Evolutionary conservation across 2,113 vertebrate species (phyloP), one percentile per base, ranked within the genome.

Genomic region (Anolis carolinensis): DNA sequence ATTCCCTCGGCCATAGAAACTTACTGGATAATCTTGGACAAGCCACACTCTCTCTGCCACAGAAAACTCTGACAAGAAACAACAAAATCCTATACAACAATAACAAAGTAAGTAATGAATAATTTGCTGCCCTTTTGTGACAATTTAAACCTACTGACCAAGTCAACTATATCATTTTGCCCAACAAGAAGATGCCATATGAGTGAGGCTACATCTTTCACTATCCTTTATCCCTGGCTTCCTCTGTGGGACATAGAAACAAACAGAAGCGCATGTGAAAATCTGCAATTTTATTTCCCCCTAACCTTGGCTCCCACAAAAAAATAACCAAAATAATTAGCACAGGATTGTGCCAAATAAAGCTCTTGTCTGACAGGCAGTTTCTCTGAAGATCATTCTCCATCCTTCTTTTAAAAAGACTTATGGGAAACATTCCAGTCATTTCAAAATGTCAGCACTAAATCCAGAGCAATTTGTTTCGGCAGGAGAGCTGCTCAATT

Each of bases 401-500:
- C 1, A 7, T 27, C 25, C 25, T 18, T 30, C 44, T 52, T 52
- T 20, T 32, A 87, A 63, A 59, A 77, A 87, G 68, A 39, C 77
- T 36, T 27, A 25, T 1, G 36, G 68, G 0, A 71, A 88, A 63
- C 5, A 83, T 65, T 74, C 36, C 30, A 13, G 23, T 70, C n/a
- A 10, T 79, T 88, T 88, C 55, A 59, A 81, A 71, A 0, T 85
- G 84, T 68, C 77, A 85, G 82, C 84, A 82, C 52, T 86, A 68
- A 79, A 89, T 84, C 36, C 25, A 36, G 83, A 74, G 75, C 18
- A 7, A 59, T 92, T 91, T 91, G 85, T 76, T 74, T 6, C 3
- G 89, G 86, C 1, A 76, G 79, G 68, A 82, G 50, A 74, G 30
- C 27, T 36, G 77, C 81, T 87, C n/a, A 88, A n/a, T 94, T 81